Evolutionary conservation across 2,797 vertebrate species (phyloP).

Genomic region (Steatocranus sp.): DNA sequence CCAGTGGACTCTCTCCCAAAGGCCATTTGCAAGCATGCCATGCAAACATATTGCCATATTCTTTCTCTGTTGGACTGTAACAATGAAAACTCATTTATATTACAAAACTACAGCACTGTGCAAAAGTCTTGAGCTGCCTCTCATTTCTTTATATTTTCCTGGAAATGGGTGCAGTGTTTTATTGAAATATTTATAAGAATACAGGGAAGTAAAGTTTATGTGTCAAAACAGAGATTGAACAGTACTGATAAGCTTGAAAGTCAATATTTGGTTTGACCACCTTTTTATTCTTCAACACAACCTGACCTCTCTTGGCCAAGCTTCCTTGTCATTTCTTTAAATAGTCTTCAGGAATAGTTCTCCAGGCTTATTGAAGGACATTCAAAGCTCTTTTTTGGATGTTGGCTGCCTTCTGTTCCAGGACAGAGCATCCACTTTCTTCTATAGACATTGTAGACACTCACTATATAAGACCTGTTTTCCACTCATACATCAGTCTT

Average conservation of each 20-base stretch:
- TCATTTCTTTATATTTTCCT: background rate
- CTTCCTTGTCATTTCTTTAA: background rate
- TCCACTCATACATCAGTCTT: background rate
- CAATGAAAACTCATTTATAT: background rate
- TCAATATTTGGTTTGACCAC: background rate
- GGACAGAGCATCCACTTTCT: background rate
- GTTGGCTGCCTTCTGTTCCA: background rate
- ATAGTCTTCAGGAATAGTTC: background rate
- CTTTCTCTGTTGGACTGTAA: background rate
- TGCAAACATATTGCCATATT: background rate
- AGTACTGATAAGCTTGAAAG: background rate
- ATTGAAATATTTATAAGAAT: background rate
- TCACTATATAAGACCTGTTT: background rate
- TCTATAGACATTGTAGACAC: background rate
- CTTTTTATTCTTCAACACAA: background rate
- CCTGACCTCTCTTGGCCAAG: background rate
- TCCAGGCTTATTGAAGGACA: background rate
- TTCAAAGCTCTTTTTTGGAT: background rate
- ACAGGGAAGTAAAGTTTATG: background rate
- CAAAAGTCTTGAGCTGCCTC: background rate
- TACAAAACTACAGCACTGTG: background rate
- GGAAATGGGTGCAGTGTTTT: background rate
- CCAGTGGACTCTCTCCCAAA: background rate
- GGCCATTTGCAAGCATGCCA: background rate
- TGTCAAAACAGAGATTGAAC: background rate